Evolutionary conservation across 2,113 vertebrate genomes (phyloP).

Genomic region (Xiphorhynchus elegans): DNA sequence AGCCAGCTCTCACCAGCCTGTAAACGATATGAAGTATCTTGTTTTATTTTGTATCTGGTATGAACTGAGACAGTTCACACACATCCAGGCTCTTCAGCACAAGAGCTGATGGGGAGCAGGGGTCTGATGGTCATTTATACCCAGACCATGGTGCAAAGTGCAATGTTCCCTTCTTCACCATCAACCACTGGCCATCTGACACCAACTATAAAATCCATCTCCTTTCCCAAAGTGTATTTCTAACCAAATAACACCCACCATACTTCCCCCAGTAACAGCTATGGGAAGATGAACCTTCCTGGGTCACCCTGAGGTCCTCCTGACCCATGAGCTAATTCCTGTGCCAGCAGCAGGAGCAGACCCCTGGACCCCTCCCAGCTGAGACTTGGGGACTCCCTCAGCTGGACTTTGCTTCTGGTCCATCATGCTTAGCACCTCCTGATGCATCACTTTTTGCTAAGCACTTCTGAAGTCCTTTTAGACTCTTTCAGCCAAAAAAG

Average conservation of each 20-base stretch:
- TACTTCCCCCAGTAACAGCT: background rate
- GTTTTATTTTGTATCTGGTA: background rate
- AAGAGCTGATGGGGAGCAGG: background rate
- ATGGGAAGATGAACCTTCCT: background rate
- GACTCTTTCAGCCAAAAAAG: background rate
- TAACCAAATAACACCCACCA: background rate
- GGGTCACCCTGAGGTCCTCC: background rate
- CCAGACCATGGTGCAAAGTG: background rate
- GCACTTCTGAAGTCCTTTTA: background rate
- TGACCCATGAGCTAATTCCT: background rate
- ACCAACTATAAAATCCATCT: background rate
- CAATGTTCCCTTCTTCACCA: background rate
- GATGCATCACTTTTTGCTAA: background rate
- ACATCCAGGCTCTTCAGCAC: background rate
- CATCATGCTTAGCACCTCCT: background rate
- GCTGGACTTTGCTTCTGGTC: background rate
- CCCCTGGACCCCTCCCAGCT: background rate
- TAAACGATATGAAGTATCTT: background rate
- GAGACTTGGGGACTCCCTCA: background rate
- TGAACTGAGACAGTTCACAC: background rate
- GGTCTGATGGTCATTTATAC: background rate
- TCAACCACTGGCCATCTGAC: background rate
- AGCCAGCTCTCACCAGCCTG: background rate
- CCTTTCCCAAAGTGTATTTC: background rate
- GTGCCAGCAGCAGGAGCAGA: background rate